Evolutionary conservation across 1,140 invertebrate species (phyloP).

Genomic region (Choristoneura fumiferana): DNA sequence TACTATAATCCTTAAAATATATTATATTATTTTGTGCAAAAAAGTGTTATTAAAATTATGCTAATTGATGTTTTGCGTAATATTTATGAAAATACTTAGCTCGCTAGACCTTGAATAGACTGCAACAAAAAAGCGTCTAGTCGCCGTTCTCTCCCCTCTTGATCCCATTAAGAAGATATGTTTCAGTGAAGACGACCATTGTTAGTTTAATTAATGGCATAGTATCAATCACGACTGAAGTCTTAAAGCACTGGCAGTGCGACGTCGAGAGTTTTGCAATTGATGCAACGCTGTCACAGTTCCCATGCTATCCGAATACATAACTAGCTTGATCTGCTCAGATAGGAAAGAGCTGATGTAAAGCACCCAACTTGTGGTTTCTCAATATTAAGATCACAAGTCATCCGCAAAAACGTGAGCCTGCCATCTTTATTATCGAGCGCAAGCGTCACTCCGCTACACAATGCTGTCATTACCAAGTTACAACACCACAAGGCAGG

Average conservation of each 20-base stretch:
- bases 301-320: conserved; percentile 58
- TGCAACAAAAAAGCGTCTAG: no score
- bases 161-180: no score
- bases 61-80: no score
- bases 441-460: conserved; percentile 40
- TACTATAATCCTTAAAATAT: no score
- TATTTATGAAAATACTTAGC: no score
- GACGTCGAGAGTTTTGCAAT: conserved; percentile 44
- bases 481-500: conserved; percentile 39
- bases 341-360: conserved; percentile 50
- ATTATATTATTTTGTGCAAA: no score
- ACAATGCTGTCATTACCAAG: conserved; percentile 54
- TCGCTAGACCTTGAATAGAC: no score
- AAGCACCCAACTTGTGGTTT: conserved; percentile 45
- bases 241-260: neutral
- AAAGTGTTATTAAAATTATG: no score
- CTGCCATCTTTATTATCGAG: conserved; percentile 42
- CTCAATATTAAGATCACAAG: conserved; percentile 56
- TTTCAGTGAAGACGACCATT: no score
- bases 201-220: neutral
- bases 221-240: conserved; percentile 8
- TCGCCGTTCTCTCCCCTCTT: no score
- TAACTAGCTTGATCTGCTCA: conserved; percentile 55
- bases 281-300: conserved; percentile 56
- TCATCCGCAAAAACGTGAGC: conserved; percentile 64